Evolutionary conservation across 2,888 invertebrate genomes (phyloP).

Genomic region (Acanthococcus lagerstroemiae): DNA sequence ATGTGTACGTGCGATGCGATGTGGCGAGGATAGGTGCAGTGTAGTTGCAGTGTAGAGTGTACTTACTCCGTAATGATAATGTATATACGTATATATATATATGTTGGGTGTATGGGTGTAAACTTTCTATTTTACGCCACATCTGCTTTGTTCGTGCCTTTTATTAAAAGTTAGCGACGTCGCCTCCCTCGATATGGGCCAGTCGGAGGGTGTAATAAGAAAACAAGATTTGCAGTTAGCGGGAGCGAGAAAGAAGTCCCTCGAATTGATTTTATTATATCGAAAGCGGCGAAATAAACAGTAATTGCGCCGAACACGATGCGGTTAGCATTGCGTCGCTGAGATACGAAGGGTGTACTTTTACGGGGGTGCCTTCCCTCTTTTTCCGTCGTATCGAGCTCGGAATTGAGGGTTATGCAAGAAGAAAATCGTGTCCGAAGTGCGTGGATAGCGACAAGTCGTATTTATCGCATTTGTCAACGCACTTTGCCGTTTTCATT

Average conservation of each 20-base stretch:
- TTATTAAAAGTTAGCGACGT: background rate
- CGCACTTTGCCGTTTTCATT: too few relatives aligned
- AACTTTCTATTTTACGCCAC: slow-evolving; percentile 25
- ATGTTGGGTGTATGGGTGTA: background rate
- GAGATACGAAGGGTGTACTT: background rate
- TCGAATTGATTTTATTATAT: slow-evolving; percentile 25
- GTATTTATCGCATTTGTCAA: too few relatives aligned
- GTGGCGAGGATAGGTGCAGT: background rate
- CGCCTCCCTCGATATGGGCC: background rate
- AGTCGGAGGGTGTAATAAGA: slow-evolving; percentile 12
- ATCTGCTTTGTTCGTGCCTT: slow-evolving; percentile 10
- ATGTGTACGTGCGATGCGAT: background rate
- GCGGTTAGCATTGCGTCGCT: slow-evolving; percentile 21
- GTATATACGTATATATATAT: slow-evolving; percentile 2
- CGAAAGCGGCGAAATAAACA: slow-evolving; percentile 26
- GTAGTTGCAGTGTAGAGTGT: background rate
- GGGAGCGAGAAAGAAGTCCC: slow-evolving; percentile 1
- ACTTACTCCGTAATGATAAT: slow-evolving; percentile 13
- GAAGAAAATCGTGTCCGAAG: too few relatives aligned
- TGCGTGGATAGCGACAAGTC: too few relatives aligned
- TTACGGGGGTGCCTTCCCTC: background rate
- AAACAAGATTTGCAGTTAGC: slow-evolving; percentile 23
- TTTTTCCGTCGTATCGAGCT: too few relatives aligned
- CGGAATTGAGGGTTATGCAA: too few relatives aligned
- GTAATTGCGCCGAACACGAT: slow-evolving; percentile 22